These are phyloP conservation scores for Disparrhopalites patrizii DNA, from an alignment of 2,888 invertebrate species.

Conservation along the genomic window DNA sequence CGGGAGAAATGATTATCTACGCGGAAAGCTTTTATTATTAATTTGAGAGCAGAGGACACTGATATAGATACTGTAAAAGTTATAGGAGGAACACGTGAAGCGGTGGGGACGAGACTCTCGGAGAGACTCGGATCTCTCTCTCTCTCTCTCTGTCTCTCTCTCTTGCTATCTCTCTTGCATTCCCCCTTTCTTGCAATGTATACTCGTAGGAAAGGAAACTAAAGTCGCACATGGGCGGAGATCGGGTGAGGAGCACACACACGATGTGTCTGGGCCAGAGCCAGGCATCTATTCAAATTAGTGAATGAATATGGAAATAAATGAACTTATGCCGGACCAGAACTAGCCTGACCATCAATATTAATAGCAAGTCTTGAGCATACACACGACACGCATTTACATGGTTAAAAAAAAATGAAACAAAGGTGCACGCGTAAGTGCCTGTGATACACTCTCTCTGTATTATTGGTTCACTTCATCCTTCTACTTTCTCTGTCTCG, in stretches of 20 bases:
- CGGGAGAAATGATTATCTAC: too few relatives aligned
- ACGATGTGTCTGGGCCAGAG: conserved; percentile 20
- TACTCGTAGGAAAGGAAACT: too few relatives aligned
- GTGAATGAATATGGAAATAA: conserved; percentile 29
- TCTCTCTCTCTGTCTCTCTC: too few relatives aligned
- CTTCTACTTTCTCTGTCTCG: background rate
- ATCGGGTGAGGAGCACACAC: background rate
- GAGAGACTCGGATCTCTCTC: too few relatives aligned
- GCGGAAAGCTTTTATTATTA: too few relatives aligned
- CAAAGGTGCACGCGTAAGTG: conserved; percentile 29
- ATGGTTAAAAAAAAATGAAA: conserved; percentile 29
- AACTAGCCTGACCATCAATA: conserved; percentile 32
- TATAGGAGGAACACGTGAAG: too few relatives aligned
- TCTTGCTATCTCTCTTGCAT: too few relatives aligned
- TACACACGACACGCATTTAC: conserved; percentile 29
- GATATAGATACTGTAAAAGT: too few relatives aligned
- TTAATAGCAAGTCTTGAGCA: conserved; percentile 27
- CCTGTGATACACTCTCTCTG: conserved; percentile 11
- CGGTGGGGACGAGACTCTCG: too few relatives aligned
- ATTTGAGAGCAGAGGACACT: too few relatives aligned
- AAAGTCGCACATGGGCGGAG: background rate
- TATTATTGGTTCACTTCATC: background rate
- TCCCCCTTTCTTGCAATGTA: too few relatives aligned
- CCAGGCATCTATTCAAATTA: conserved; percentile 31
- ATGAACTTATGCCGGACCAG: conserved; percentile 32